These are phyloP conservation scores for Cephalotes varians DNA, from an alignment of 2,888 invertebrate genomes.

Conservation along the genomic window DNA sequence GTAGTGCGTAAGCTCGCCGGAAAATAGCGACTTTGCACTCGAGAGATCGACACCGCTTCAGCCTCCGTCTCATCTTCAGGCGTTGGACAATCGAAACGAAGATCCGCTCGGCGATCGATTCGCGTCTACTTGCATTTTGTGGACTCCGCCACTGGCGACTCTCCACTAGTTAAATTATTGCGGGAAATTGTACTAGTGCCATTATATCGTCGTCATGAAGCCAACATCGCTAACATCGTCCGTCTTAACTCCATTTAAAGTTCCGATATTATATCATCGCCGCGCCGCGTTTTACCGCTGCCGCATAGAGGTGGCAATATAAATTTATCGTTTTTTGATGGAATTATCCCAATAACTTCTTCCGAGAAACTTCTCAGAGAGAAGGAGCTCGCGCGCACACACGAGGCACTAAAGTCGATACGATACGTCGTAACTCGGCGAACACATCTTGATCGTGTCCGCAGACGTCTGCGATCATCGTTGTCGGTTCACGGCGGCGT, in stretches of 20 bases:
- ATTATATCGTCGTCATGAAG: slow-evolving; percentile 3
- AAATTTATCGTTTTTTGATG: slow-evolving; percentile 38
- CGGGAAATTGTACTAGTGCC: background rate
- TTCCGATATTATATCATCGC: slow-evolving; percentile 11
- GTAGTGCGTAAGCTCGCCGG: too few species aligned
- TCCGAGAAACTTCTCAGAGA: background rate
- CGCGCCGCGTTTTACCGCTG: background rate
- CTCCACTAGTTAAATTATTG: background rate
- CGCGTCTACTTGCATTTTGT: background rate
- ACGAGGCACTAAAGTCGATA: background rate
- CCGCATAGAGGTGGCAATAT: slow-evolving; percentile 2
- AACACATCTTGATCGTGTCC: slow-evolving; percentile 8
- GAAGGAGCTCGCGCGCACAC: too few species aligned
- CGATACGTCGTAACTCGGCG: slow-evolving; percentile 3
- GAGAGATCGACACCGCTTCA: too few species aligned
- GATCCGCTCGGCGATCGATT: background rate
- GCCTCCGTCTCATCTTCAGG: too few species aligned
- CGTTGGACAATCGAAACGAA: background rate
- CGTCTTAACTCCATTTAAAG: slow-evolving; percentile 23
- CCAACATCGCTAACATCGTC: background rate
- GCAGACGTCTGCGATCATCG: background rate
- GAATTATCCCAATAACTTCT: slow-evolving; percentile 17
- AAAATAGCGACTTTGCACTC: too few species aligned
- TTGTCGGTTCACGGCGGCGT: background rate
- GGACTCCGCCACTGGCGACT: background rate